Evolutionary conservation across 2,888 invertebrate species (phyloP), one percentile per base, ranked within the genome.

Genomic region (Dorcus hopei): DNA sequence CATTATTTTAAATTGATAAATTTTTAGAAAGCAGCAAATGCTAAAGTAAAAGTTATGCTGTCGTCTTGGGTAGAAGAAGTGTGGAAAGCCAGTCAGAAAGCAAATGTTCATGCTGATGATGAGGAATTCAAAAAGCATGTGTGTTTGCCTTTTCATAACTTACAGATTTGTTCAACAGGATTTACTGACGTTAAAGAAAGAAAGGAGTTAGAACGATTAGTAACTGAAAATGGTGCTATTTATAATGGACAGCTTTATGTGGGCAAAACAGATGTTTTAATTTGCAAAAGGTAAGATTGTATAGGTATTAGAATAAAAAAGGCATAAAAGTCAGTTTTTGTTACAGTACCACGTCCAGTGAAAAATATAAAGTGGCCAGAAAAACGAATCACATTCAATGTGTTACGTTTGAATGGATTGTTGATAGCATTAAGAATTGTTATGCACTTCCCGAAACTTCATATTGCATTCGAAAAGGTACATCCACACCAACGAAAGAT

Each of bases 101-200:
- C 82, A 52, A 86, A 85, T 65, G 77, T 90, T 0, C 80, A 80
- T 48, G 90, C 87, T 0, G 80, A 83, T 0, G 88, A 90, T 62
- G 61, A 79, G 0, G 82, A 84, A 53, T 94, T 93, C 71, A 72
- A 83, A 11, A 75, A 78, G 50, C 83, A 80, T 66, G 78, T 80
- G 68, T 83, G 89, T 73, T 90, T 90, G 0, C 80, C 90, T 0
- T 95, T 97, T 75, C 85, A 88, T 61, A 91, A 90, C 56, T 80
- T 94, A 1, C 83, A 85, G 67, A 85, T 95, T 2, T 91, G 91
- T 1, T 87, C 90, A 0, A 91, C 95, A 0, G 93, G 93, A 9
- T 79, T 94, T 16, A 73, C 62, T 16, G 60, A 80, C 2, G 80
- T 81, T 61, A 79, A 80, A 19, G 85, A 90, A 53, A 88, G 90